A percentile compares a stretch with the other conserved stretches of the same genome.
Evolutionary conservation across 2,113 vertebrate species (phyloP).

Genomic region (Bettongia penicillata): DNA sequence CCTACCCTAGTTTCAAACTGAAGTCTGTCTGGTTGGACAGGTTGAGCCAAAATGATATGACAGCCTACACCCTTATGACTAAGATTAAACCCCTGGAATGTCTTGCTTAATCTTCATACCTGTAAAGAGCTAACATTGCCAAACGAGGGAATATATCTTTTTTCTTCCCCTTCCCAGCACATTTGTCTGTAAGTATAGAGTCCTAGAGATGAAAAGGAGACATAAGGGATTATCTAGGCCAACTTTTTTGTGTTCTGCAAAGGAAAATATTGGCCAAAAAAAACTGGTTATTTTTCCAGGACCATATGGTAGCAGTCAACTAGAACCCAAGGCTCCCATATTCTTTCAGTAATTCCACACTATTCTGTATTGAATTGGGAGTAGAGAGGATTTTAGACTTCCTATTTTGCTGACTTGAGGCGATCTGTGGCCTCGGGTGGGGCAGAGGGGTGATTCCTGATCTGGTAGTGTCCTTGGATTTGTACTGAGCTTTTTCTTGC

Average conservation of each 20-base stretch:
- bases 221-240: neutral
- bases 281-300: neutral
- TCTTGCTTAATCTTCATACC: conserved; percentile 50
- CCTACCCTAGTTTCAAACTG: conserved; percentile 59
- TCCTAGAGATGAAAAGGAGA: neutral
- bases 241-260: neutral
- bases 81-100: neutral
- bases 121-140: conserved; percentile 30
- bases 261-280: neutral
- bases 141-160: neutral
- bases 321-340: neutral
- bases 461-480: conserved; percentile 6
- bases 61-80: conserved; percentile 34
- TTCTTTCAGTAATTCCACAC: neutral
- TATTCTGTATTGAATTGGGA: neutral
- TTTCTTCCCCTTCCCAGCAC: neutral
- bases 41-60: conserved; percentile 41
- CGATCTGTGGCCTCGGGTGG: neutral
- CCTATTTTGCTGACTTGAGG: neutral
- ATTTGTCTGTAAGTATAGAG: neutral
- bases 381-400: neutral
- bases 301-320: neutral
- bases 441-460: neutral
- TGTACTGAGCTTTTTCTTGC: neutral
- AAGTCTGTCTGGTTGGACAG: conserved; percentile 52